Evolutionary conservation across 2,113 vertebrate species (phyloP), one percentile per base, ranked within the genome.

Genomic region (Talpa occidentalis): DNA sequence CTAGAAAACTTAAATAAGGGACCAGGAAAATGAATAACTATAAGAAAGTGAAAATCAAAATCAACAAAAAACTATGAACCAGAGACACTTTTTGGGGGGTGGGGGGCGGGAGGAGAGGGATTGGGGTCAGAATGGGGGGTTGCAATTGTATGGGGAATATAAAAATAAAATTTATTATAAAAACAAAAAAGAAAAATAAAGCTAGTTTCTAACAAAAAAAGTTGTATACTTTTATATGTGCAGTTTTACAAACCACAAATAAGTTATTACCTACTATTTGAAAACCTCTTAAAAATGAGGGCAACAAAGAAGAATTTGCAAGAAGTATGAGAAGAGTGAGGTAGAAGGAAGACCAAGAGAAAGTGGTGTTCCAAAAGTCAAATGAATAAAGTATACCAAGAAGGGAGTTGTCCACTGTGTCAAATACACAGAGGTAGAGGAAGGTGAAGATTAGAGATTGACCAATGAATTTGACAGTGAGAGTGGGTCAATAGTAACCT

Each of bases 241-340:
- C n/a, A 54, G 52, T 67, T 42, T 91, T 15, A 81, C 2, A 87
- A 54, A 19, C 60, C 60, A 76, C 11, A 42, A 21, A 30, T 77
- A 64, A 30, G 16, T 91, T 73, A 64, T 82, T 30, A 72, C 26
- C 42, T 83, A 66, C 28, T 72, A 52, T 76, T 72, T 64, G 62
- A 88, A 91, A 89, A 80, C 11, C 37, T 74, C 66, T 82, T 80
- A 80, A 40, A 90, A 21, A 11, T 60, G 35, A 93, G 59, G 40
- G 69, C 86, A 28, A 52, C 70, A 67, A 70, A 59, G 37, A 73
- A 49, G 66, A 17, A 60, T 56, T 56, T 56, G 32, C 32, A 79
- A 73, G 35, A 10, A 62, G 52, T 67, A 79, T 35, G 16, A 66
- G 24, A 86, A 44, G 21, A 42, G 21, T 54, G 17, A 26, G 14